These are phyloP conservation scores for Fulmarus glacialis DNA, from an alignment of 2,113 vertebrate genomes.

Conservation along the genomic window DNA sequence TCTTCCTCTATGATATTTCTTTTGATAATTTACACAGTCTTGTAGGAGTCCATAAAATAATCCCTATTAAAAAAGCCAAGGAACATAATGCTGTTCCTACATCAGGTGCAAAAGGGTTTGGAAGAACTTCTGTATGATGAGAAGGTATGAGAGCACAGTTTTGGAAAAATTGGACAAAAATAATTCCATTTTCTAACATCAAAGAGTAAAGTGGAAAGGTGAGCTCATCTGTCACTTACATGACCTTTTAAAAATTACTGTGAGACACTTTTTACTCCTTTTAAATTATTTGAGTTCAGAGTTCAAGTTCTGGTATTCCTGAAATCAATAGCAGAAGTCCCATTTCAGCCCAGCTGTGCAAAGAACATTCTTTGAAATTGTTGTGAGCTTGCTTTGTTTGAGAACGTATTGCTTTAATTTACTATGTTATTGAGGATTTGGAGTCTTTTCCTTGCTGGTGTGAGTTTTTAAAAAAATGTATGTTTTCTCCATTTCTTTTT, in stretches of 20 bases:
- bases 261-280: constrained; percentile 17
- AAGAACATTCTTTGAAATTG: constrained; percentile 11
- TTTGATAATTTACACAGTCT: background rate
- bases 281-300: constrained; percentile 46
- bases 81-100: background rate
- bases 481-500: background rate
- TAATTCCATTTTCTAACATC: background rate
- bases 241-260: constrained; percentile 40
- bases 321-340: constrained; percentile 13
- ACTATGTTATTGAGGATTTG: background rate
- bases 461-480: background rate
- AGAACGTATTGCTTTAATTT: constrained; percentile 29
- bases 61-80: background rate
- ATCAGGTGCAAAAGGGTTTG: background rate
- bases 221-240: constrained; percentile 9
- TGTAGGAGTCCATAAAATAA: background rate
- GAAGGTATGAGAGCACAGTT: background rate
- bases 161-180: background rate
- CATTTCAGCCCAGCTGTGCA: constrained; percentile 9
- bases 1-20: constrained; percentile 7
- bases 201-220: background rate
- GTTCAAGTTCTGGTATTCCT: constrained; percentile 24
- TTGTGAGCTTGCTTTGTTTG: background rate
- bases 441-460: background rate
- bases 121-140: background rate